A percentile compares a stretch with the other conserved stretches of the same genome.
These are phyloP conservation scores for Sphaeridia pumilis DNA, from an alignment of 2,888 invertebrate genomes.

Conservation along the genomic window DNA sequence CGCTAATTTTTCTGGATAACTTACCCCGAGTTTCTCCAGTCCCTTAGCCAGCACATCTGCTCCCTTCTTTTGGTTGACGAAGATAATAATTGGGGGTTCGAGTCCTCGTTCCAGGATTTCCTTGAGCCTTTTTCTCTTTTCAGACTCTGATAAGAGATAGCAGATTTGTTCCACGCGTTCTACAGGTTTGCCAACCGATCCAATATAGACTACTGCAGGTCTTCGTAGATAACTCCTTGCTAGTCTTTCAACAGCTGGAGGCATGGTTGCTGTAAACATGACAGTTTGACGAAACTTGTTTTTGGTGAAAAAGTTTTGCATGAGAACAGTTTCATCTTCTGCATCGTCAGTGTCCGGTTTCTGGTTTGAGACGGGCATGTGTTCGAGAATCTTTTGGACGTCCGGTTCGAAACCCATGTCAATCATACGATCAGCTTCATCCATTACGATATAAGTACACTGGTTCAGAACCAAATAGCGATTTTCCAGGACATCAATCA, in stretches of 20 bases:
- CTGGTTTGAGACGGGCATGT: slow-evolving; percentile 93
- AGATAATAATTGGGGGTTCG: slow-evolving; percentile 97
- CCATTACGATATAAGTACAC: slow-evolving; percentile 93
- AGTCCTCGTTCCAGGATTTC: slow-evolving; percentile 80
- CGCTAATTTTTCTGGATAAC: no score
- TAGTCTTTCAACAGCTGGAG: slow-evolving; percentile 89
- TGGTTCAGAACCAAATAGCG: slow-evolving; percentile 91
- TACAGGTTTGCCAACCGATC: slow-evolving; percentile 90
- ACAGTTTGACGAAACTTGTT: slow-evolving; percentile 98
- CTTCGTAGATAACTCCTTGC: slow-evolving; percentile 87
- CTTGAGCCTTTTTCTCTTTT: slow-evolving; percentile 92
- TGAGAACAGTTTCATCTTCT: slow-evolving; percentile 78
- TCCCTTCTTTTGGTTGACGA: slow-evolving; percentile 99
- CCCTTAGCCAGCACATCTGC: slow-evolving; percentile 96
- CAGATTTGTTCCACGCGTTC: slow-evolving; percentile 97
- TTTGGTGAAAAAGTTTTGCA: slow-evolving; percentile 89
- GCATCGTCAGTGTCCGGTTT: slow-evolving; percentile 98
- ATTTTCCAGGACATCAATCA: slow-evolving; percentile 97
- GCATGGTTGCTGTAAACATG: slow-evolving; percentile 99
- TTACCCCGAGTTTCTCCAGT: slow-evolving; percentile 80
- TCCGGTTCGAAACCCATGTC: slow-evolving; percentile 99
- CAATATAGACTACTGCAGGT: slow-evolving; percentile 95
- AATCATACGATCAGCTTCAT: slow-evolving; percentile 98
- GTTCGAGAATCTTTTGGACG: slow-evolving; percentile 94
- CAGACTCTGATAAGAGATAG: slow-evolving; percentile 85